phyloP scores from a whole-genome alignment of 2,888 invertebrate species.

The Caenorhabditis sp. region DNA sequence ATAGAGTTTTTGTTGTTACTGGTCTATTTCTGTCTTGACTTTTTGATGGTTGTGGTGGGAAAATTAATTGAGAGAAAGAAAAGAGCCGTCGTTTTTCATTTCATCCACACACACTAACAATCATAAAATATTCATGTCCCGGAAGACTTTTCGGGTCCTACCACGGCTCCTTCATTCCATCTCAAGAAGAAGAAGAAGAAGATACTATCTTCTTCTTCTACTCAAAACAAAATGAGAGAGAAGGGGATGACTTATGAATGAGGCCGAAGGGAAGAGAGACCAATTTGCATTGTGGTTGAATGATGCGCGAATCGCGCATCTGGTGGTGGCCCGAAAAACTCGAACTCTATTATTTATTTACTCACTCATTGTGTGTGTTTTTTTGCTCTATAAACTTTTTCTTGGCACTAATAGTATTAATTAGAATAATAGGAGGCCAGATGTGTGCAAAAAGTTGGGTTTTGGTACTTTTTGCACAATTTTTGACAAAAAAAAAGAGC shows the following conservation, averaged over 20 bases:
- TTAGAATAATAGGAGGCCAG: constrained; percentile 1
- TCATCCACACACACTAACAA: too few relatives aligned
- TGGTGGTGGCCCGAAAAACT: too few relatives aligned
- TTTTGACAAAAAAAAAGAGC: too few relatives aligned
- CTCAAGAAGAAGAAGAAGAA: background rate
- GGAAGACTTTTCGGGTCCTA: constrained; percentile 1
- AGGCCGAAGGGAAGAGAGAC: constrained; percentile 3
- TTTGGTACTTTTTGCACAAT: too few relatives aligned
- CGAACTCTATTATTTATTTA: background rate
- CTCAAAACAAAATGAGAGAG: background rate
- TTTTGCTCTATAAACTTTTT: background rate
- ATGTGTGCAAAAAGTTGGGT: background rate
- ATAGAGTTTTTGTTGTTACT: too few relatives aligned
- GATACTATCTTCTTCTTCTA: background rate
- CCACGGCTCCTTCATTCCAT: background rate
- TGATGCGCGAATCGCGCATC: background rate
- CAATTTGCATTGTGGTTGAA: constrained; percentile 12
- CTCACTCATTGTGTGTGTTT: background rate
- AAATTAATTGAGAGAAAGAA: background rate
- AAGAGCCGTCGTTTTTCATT: background rate
- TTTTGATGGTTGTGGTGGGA: background rate
- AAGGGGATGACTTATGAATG: constrained; percentile 38
- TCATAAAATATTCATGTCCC: constrained; percentile 1
- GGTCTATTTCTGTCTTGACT: too few relatives aligned
- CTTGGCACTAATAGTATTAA: too few relatives aligned